Evolutionary conservation across 2,888 invertebrate genomes (phyloP), one percentile per base, ranked within the genome.

Genomic region (Deroplatys truncata): DNA sequence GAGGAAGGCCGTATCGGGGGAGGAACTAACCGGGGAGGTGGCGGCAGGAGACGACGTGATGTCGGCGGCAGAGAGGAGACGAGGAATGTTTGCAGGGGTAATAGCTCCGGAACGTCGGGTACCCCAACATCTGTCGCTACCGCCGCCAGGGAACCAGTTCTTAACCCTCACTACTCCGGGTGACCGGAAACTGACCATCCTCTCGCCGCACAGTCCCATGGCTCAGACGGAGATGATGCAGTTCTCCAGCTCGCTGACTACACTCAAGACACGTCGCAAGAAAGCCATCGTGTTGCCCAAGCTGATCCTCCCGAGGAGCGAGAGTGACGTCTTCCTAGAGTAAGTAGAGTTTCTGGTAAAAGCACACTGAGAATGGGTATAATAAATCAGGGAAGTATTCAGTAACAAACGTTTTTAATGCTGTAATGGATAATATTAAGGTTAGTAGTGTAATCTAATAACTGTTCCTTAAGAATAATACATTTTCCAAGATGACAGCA

Each of bases 151-250:
- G 10, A 96, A 95, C 90, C 94, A 95, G 88, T 94, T 94, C 84
- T 91, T 94, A 83, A 94, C 93, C 86, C 92, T 94, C 88, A 94
- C 94, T 91, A 94, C 95, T 0, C 94, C 95, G 2, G 92, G 93
- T n/a, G 95, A 95, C 91, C 92, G 96, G 25, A 95, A 95, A 91
- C 95, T 98, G 88, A 97, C 97, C 84, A 98, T 98, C 90, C 94
- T 98, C 90, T 97, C 97, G 91, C 97, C 97, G 0, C 97, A 97
- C 93, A 96, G 96, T 92, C 98, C 97, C 0, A 95, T 96, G 92
- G 94, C 95, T 8, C 94, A 95, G 7, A 94, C 95, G 1, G 97
- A 97, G 92, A 94, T 96, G 91, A 95, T 95, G 92, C 95, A 95
- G 84, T 91, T 91, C 90, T 86, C 90, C 93, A 87, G 86, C 84